phyloP scores from a whole-genome alignment of 2,797 vertebrate genomes.

The Lagodon rhomboides region DNA sequence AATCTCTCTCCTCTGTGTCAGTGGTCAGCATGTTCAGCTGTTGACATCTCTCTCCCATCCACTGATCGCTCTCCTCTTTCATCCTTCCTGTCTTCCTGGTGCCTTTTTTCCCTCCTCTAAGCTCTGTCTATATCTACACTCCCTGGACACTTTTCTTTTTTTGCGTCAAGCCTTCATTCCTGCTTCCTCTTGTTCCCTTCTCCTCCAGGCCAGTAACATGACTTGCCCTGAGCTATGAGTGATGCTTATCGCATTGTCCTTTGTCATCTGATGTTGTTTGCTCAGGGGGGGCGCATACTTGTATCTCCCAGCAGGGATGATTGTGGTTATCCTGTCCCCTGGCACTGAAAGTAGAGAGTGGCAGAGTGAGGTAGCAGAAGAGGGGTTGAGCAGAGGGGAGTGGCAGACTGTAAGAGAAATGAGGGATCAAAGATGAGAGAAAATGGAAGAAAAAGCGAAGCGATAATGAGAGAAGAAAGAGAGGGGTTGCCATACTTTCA shows the following conservation, averaged over 20 bases:
- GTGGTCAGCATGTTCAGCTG: constrained; percentile 81
- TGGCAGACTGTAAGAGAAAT: constrained; percentile 31
- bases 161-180: constrained; percentile 20
- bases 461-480: constrained; percentile 38
- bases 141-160: constrained; percentile 20
- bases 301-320: constrained; percentile 51
- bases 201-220: constrained; percentile 22
- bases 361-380: constrained; percentile 7
- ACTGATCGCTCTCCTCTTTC: constrained; percentile 41
- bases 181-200: constrained; percentile 29
- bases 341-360: constrained; percentile 28
- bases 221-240: constrained; percentile 8
- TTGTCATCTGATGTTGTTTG: constrained; percentile 67
- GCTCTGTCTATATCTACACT: constrained; percentile 27
- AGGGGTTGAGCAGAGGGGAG: constrained; percentile 12
- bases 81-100: constrained; percentile 28
- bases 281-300: constrained; percentile 48
- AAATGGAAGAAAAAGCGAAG: constrained; percentile 16
- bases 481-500: constrained; percentile 29
- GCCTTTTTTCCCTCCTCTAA: neutral
- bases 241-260: constrained; percentile 63
- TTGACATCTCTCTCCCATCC: constrained; percentile 69
- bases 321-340: constrained; percentile 53
- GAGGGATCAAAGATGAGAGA: constrained; percentile 50
- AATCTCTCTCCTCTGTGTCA: constrained; percentile 65